These are phyloP conservation scores for Oxyura jamaicensis DNA, from an alignment of 2,113 vertebrate species.

Conservation along the genomic window DNA sequence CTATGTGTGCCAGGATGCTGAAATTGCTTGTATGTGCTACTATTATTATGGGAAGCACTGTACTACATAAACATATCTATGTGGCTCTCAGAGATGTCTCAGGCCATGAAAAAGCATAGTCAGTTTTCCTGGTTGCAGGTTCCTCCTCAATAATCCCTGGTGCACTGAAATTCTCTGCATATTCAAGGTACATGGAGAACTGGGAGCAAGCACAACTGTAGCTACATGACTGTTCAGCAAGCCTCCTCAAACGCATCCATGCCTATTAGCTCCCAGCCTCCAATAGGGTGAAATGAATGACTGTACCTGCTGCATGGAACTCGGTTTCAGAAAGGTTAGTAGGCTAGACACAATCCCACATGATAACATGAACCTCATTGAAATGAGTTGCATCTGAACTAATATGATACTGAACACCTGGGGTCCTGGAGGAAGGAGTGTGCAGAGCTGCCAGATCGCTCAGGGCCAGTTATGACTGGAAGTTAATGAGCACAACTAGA, in stretches of 20 bases:
- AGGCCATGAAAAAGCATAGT: background rate
- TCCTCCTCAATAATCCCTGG: background rate
- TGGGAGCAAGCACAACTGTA: background rate
- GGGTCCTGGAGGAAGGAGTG: background rate
- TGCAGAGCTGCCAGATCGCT: background rate
- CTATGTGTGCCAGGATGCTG: background rate
- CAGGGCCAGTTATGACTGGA: background rate
- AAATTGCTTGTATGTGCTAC: background rate
- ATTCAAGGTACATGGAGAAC: background rate
- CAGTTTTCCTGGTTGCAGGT: background rate
- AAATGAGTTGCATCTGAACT: background rate
- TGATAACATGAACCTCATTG: background rate
- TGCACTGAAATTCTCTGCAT: background rate
- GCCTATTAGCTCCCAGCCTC: background rate
- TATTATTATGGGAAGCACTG: background rate
- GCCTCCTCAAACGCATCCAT: background rate
- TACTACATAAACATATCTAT: background rate
- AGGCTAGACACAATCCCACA: accelerated
- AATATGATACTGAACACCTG: background rate
- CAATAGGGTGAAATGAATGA: background rate
- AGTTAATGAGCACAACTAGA: background rate
- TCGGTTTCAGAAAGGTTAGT: background rate
- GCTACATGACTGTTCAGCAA: background rate
- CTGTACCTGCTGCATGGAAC: background rate
- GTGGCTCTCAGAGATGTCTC: background rate